These are phyloP conservation scores for Thymelicus acteon DNA, from an alignment of 2,888 invertebrate genomes.

Conservation along the genomic window DNA sequence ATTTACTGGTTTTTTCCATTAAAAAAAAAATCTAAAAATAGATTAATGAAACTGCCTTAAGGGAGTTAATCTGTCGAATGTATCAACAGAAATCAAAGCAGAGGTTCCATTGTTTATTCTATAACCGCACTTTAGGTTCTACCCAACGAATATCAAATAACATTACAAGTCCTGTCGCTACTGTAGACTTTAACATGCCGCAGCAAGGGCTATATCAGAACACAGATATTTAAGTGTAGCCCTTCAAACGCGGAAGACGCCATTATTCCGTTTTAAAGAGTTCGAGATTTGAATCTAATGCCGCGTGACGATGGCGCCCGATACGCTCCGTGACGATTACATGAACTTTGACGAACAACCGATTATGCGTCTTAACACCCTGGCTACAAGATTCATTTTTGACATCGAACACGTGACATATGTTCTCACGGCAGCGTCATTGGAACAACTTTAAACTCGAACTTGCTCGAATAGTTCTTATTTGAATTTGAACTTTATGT, in stretches of 20 bases:
- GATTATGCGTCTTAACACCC: constrained; percentile 43
- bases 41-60: not conserved
- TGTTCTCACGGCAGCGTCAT: constrained; percentile 58
- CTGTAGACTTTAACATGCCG: constrained; percentile 6
- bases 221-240: constrained; percentile 41
- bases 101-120: constrained; percentile 27
- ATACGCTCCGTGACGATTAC: constrained; percentile 60
- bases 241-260: constrained; percentile 58
- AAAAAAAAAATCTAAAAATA: not conserved
- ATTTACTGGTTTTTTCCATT: not conserved
- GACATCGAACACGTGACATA: constrained; percentile 44
- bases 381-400: constrained; percentile 15
- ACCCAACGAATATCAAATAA: constrained; percentile 31
- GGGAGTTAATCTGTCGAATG: not conserved
- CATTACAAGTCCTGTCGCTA: not conserved
- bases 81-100: constrained; percentile 12
- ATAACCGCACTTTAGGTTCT: constrained; percentile 22
- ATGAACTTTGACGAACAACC: constrained; percentile 51
- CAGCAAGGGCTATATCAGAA: constrained; percentile 17
- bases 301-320: constrained; percentile 71
- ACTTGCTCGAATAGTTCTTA: constrained; percentile 40
- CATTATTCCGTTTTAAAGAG: constrained; percentile 72
- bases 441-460: constrained; percentile 39
- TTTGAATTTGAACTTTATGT: constrained; percentile 47
- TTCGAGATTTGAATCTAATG: constrained; percentile 79